Percentiles rank a stretch among this genome's conserved stretches.
phyloP scores from a whole-genome alignment of 2,113 vertebrate genomes.

The Brevimyrus niger region DNA sequence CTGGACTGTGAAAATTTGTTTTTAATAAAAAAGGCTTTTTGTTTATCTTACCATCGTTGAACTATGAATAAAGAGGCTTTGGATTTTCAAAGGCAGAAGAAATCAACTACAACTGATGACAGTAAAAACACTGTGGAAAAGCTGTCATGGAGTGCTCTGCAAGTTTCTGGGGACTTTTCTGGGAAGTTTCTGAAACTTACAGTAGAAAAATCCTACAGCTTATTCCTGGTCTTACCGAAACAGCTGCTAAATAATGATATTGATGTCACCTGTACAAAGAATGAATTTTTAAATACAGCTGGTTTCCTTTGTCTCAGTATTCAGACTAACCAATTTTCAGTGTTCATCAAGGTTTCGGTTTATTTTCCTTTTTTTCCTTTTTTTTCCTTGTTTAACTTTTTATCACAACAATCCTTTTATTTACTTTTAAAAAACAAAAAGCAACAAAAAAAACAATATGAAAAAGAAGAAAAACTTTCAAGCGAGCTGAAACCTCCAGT shows the following conservation, averaged over 20 bases:
- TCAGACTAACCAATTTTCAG: background rate
- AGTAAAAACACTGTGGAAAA: background rate
- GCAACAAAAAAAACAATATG: background rate
- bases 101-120: background rate
- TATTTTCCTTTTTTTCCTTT: background rate
- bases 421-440: no score
- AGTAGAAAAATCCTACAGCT: background rate
- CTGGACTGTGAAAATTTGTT: conserved; percentile 32
- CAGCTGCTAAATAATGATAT: background rate
- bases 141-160: background rate
- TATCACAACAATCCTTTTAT: no score
- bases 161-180: background rate
- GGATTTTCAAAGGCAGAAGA: background rate
- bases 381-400: no score
- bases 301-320: background rate
- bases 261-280: background rate
- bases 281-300: background rate
- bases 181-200: no score
- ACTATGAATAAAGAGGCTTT: background rate
- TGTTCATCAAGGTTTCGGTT: background rate
- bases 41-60: conserved; percentile 1
- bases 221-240: background rate
- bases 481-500: background rate
- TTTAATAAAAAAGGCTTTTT: conserved; percentile 33
- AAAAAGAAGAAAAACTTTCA: background rate